Evolutionary conservation across 2,113 vertebrate species (phyloP).

Genomic region (Pterocles orientalis): DNA sequence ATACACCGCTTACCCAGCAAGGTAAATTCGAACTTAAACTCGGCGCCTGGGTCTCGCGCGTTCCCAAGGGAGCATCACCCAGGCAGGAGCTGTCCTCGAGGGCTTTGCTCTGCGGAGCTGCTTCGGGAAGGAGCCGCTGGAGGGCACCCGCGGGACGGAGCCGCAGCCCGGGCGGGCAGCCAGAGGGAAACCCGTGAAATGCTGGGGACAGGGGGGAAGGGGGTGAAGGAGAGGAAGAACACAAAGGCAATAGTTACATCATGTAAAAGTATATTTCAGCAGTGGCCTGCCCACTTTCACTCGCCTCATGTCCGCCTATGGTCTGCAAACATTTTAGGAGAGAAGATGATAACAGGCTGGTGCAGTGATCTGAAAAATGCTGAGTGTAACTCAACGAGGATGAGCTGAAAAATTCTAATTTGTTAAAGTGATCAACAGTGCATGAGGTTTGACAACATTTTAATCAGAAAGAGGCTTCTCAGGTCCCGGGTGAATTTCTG

Average conservation of each 20-base stretch:
- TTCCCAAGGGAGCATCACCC: accelerated
- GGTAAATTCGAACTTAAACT: background rate
- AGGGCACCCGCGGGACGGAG: constrained; percentile 30
- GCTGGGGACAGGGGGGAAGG: background rate
- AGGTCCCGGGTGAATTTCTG: background rate
- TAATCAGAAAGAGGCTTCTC: background rate
- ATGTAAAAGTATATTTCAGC: background rate
- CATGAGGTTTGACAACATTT: background rate
- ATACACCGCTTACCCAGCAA: background rate
- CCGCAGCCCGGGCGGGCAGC: background rate
- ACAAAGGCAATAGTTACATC: background rate
- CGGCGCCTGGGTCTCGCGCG: accelerated
- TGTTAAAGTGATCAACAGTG: accelerated
- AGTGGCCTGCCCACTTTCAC: background rate
- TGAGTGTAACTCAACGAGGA: background rate
- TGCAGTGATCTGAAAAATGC: background rate
- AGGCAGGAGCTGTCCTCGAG: accelerated
- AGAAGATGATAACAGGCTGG: background rate
- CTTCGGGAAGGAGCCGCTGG: constrained; percentile 1
- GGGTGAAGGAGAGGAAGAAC: background rate
- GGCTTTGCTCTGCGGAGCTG: background rate
- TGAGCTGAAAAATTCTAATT: background rate
- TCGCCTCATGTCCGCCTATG: background rate
- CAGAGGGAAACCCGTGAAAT: background rate
- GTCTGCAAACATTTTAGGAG: accelerated